Evolutionary conservation across 1,140 invertebrate species (phyloP).

Genomic region (Aphis craccivora): DNA sequence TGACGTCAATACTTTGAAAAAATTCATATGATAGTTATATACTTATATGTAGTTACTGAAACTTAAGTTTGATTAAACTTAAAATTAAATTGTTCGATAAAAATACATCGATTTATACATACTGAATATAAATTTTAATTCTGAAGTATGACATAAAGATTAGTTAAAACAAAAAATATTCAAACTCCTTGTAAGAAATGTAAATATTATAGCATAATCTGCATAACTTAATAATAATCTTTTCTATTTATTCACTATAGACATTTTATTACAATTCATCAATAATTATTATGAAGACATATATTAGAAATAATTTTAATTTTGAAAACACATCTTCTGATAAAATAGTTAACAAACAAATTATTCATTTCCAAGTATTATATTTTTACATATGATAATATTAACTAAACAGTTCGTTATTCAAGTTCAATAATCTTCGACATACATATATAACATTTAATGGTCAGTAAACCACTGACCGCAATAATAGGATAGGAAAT

Average conservation of each 20-base stretch:
- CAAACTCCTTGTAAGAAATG: not conserved
- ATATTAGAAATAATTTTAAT: not conserved
- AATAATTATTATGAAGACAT: not conserved
- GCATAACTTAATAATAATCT: not conserved
- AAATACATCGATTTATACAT: not conserved
- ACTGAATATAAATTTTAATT: not conserved
- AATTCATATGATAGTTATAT: conserved; percentile 29
- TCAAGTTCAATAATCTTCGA: conserved; percentile 9
- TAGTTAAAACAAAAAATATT: not conserved
- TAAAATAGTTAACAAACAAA: not conserved
- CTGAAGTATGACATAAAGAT: not conserved
- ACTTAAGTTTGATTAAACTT: not conserved
- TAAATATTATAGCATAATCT: not conserved
- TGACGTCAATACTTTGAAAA: conserved; percentile 51
- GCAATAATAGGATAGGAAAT: conserved; percentile 39
- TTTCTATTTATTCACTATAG: not conserved
- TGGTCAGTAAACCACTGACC: conserved; percentile 41
- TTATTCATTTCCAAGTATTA: not conserved
- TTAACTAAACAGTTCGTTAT: not conserved
- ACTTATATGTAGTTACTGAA: not conserved
- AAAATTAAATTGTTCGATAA: not conserved
- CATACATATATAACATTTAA: not conserved
- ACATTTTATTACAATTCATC: not conserved
- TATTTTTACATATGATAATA: not conserved
- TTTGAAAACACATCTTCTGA: not conserved